Evolutionary conservation across 2,888 invertebrate genomes (phyloP).

Genomic region (Scaptomyza polygonia): DNA sequence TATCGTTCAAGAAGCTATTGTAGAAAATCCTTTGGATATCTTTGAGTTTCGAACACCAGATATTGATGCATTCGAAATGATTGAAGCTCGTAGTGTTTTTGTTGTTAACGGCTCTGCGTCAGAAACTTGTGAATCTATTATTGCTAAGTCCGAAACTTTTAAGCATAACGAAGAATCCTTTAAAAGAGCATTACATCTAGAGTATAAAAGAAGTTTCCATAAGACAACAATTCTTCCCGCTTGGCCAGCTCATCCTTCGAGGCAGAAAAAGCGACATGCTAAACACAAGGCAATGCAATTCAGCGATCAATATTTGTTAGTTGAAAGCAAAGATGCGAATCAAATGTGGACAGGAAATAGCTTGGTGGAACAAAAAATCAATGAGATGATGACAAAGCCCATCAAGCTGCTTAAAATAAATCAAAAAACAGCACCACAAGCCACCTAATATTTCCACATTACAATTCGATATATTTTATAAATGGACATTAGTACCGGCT

Average conservation of each 20-base stretch:
- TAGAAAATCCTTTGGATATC: conserved; percentile 3
- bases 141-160: neutral
- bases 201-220: neutral
- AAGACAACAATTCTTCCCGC: conserved; percentile 16
- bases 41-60: conserved; percentile 63
- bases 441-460: neutral
- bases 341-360: conserved; percentile 29
- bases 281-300: conserved; percentile 16
- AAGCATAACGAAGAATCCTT: neutral
- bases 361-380: conserved; percentile 30
- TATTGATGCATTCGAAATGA: conserved; percentile 5
- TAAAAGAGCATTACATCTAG: too few species aligned
- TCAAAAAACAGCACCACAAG: neutral
- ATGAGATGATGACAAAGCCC: conserved; percentile 60
- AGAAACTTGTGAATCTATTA: neutral
- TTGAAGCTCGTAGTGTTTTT: too few species aligned
- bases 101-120: neutral
- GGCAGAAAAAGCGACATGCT: conserved; percentile 11
- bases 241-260: conserved; percentile 44
- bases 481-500: too few species aligned
- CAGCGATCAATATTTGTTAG: neutral
- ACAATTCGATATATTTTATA: neutral
- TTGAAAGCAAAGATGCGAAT: neutral
- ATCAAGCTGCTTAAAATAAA: conserved; percentile 31
- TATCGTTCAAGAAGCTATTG: neutral